Percentiles rank a stretch among this genome's conserved stretches.
phyloP scores from a whole-genome alignment of 2,888 invertebrate genomes.

The Scelioninae gen. 2 region DNA sequence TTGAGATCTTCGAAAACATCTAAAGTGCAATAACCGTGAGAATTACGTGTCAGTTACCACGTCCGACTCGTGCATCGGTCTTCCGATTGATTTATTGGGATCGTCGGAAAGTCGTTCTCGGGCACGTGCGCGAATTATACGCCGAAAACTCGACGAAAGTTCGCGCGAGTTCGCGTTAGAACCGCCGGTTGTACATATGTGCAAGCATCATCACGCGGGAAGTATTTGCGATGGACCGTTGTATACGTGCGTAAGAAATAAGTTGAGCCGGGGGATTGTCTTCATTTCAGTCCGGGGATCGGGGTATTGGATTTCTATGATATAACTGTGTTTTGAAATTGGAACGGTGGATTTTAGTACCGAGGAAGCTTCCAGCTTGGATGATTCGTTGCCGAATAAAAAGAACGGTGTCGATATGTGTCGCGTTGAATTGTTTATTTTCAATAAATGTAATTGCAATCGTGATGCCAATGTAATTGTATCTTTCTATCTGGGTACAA shows the following conservation, averaged over 20 bases:
- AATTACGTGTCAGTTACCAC: conserved; percentile 49
- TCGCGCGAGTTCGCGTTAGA: conserved; percentile 26
- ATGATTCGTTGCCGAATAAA: conserved; percentile 13
- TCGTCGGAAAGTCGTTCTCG: conserved; percentile 25
- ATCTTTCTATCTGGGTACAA: no score
- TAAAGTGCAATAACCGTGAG: conserved; percentile 41
- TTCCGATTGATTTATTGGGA: conserved; percentile 51
- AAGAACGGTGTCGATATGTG: conserved; percentile 14
- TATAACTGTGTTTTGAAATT: conserved; percentile 37
- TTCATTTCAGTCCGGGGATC: conserved; percentile 22
- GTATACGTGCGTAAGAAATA: conserved; percentile 41
- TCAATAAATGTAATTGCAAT: background rate
- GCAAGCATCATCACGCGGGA: conserved; percentile 24
- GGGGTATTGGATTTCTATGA: conserved; percentile 40
- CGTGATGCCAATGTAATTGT: no score
- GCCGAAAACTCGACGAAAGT: conserved; percentile 29
- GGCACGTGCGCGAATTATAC: conserved; percentile 49
- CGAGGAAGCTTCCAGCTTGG: background rate
- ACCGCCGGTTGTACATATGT: conserved; percentile 11
- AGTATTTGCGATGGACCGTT: conserved; percentile 23
- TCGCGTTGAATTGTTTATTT: background rate
- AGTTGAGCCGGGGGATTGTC: conserved; percentile 37
- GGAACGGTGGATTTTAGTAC: conserved; percentile 22
- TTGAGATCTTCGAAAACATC: conserved; percentile 19
- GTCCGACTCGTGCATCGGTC: conserved; percentile 41